Percentiles rank a stretch among this genome's conserved stretches.
phyloP scores from a whole-genome alignment of 2,797 vertebrate genomes.

The Eidolon dupreanum region DNA sequence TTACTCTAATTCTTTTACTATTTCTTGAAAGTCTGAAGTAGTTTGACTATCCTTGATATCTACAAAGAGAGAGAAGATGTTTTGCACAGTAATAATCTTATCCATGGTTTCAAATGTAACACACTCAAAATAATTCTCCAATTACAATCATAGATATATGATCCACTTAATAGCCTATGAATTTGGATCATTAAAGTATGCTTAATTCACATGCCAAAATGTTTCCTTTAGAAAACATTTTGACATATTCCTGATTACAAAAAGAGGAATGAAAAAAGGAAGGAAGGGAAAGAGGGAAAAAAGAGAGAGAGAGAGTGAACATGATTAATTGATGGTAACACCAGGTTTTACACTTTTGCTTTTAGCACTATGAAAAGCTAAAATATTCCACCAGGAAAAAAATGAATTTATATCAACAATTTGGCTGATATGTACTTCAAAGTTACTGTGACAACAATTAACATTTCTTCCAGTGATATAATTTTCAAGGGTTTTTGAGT shows the following conservation, averaged over 20 bases:
- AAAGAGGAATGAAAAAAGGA: not conserved
- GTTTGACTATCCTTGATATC: conserved; percentile 23
- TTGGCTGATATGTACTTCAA: not conserved
- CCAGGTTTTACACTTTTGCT: not conserved
- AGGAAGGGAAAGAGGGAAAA: rapidly evolving
- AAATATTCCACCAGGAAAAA: conserved; percentile 1
- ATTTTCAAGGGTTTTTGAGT: conserved; percentile 53
- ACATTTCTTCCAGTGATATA: conserved; percentile 39
- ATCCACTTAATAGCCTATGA: not conserved
- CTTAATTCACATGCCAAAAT: not conserved
- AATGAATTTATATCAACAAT: not conserved
- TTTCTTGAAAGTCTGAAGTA: conserved; percentile 33
- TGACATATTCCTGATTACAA: not conserved
- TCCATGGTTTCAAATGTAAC: not conserved
- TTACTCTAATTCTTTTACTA: not conserved
- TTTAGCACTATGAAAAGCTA: not conserved
- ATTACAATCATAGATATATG: not conserved
- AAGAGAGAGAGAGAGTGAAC: rapidly evolving
- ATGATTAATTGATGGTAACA: not conserved
- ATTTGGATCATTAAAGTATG: not conserved
- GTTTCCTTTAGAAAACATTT: not conserved
- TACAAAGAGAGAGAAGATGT: not conserved
- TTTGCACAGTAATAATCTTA: not conserved
- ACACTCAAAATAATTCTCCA: conserved; percentile 7
- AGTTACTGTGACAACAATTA: not conserved